Evolutionary conservation across 2,113 vertebrate genomes (phyloP), one percentile per base, ranked within the genome.

Genomic region (Acinonyx jubatus): DNA sequence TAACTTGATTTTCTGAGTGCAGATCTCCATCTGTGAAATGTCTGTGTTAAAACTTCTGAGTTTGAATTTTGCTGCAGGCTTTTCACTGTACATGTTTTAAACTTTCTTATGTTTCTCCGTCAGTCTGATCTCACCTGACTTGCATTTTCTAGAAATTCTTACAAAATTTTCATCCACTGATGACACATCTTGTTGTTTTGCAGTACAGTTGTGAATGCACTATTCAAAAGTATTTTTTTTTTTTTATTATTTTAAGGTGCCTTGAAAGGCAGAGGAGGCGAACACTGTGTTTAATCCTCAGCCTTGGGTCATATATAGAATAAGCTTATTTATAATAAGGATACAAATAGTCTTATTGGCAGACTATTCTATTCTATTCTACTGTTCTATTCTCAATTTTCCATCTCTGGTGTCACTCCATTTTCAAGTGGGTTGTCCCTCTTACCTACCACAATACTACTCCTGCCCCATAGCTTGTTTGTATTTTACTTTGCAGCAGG

Each of bases 121-220:
- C 21, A 29, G 2, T 74, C 21, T 79, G 36, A 91, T 68, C 57
- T 7, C 21, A 88, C 7, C 15, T 63, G 48, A 73, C 18, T 74
- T 86, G 55, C 23, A 71, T 73, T 73, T 96, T 88, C 50, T 66
- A 96, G 88, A 63, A 89, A 93, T 50, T 80, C 27, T 81, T 23
- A 18, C 57, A 69, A 29, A n/a, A 65, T 79, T 79, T 29, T 7
- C n/a, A n/a, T 41, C 38, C 48, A 79, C 1, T n/a, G 16, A 66
- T 68, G 61, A 81, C 19, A 71, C 52, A 45, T 12, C 66, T 85
- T 61, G 10, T 19, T 87, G 25, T 63, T 87, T 33, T 84, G 63
- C 3, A 83, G 38, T 29, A 71, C 16, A 41, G 29, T 71, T 86
- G 19, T 13, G 5, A 71, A 86, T 92, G 86, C 55, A 31, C 38